Evolutionary conservation across 1,140 invertebrate species (phyloP), one percentile per base, ranked within the genome.

Genomic region (Colletes gigas): DNA sequence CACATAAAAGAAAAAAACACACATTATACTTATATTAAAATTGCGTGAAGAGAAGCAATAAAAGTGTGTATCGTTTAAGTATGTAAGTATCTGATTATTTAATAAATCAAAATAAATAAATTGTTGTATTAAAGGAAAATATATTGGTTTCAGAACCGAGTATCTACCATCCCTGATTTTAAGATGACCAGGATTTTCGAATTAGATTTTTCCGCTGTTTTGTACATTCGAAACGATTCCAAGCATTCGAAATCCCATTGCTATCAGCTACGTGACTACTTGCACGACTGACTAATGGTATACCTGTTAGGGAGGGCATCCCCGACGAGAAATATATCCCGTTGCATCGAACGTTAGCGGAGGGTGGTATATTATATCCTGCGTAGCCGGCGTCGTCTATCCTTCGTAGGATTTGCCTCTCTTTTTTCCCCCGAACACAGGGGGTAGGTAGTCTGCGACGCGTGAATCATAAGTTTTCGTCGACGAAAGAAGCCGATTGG

Each of bases 381-480:
- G 19, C 30, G 30, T 44, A 4, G 19, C 8, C 15, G 44, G n/a
- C 9, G 0, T 9, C 1, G 10, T 62, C 17, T 21, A 44, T 14
- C 21, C 41, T 41, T 12, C 14, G 14, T 17, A 54, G 19, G 52
- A 50, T 76, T 55, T 12, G 9, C 6, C 12, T 15, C 50, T 17
- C 47, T 50, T 47, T 60, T 60, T 74, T 12, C 17, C 0, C 0
- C 62, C 4, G 44, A 17, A 41, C 5, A 67, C 30, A 17, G 9
- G 30, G 30, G 60, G 19, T 44, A n/a, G 70, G 8, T 30, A 52
- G 73, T 3, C 30, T 55, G 59, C 15, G 19, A 8, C 50, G 52
- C 19, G 10, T 68, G 67, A 71, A 79, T 80, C 47, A 80, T 81
- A 47, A 79, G 62, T 80, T 80, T 86, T 83, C 69, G 6, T 60